Evolutionary conservation across 2,113 vertebrate genomes (phyloP).

Genomic region (Mirounga angustirostris): DNA sequence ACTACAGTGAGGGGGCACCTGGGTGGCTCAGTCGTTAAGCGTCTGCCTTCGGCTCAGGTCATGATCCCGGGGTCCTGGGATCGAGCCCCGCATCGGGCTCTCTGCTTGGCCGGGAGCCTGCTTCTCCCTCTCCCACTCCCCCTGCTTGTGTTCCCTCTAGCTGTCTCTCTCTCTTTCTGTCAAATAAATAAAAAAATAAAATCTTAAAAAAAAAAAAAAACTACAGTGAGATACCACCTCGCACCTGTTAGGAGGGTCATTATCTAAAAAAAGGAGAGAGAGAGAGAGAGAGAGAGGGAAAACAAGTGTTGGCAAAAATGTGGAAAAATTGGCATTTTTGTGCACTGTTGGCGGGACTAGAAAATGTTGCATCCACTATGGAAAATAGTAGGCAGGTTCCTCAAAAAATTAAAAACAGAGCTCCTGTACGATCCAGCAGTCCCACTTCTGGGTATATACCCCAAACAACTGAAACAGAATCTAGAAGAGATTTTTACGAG

Average conservation of each 20-base stretch:
- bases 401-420: constrained; percentile 11
- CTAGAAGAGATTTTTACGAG: neutral
- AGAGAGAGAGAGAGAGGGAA: neutral
- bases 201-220: neutral
- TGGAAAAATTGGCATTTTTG: neutral
- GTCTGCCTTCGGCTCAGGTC: too few species aligned
- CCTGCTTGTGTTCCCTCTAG: too few species aligned
- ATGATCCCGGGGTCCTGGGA: too few species aligned
- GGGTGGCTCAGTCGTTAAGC: too few species aligned
- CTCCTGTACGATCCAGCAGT: neutral
- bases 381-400: neutral
- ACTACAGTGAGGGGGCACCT: neutral
- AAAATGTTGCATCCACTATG: neutral
- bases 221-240: neutral
- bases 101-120: too few species aligned
- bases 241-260: neutral
- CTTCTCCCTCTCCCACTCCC: too few species aligned
- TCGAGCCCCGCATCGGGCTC: too few species aligned
- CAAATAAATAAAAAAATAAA: too few species aligned
- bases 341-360: too few species aligned
- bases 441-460: neutral
- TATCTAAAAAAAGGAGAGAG: neutral
- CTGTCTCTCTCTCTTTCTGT: too few species aligned
- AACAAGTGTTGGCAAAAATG: neutral
- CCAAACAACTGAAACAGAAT: neutral